Evolutionary conservation across 1,140 invertebrate species (phyloP).

Genomic region (Drosophila nannoptera): DNA sequence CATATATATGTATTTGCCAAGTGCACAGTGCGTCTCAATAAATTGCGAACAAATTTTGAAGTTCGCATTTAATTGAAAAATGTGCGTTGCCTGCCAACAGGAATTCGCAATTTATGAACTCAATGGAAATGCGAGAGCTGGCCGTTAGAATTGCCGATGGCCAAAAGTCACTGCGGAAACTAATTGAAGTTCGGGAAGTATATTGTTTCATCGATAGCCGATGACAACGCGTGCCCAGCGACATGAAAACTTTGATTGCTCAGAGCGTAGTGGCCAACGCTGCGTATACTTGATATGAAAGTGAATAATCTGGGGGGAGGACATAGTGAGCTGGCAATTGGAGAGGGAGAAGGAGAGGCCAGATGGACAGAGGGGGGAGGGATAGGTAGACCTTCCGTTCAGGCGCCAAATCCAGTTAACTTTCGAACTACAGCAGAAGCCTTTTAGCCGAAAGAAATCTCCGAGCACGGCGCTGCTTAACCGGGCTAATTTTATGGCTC

Average conservation of each 20-base stretch:
- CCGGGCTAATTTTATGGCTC: slow-evolving; percentile 16
- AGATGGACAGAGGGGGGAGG: not conserved
- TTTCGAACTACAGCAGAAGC: not conserved
- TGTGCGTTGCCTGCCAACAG: slow-evolving; percentile 42
- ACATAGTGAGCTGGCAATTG: not conserved
- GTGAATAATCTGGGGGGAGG: not conserved
- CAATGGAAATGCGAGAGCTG: slow-evolving; percentile 36
- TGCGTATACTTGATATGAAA: slow-evolving; percentile 31
- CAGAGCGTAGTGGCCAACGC: slow-evolving; percentile 1
- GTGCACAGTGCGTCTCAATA: slow-evolving; percentile 47
- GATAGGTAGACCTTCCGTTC: not conserved
- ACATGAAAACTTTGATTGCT: slow-evolving; percentile 25
- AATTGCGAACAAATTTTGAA: slow-evolving; percentile 49
- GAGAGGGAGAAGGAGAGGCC: not conserved
- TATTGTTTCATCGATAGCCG: slow-evolving; percentile 31
- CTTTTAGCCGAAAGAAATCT: not conserved
- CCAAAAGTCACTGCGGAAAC: slow-evolving; percentile 37
- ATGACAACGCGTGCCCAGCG: slow-evolving; percentile 27
- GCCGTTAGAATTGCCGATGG: slow-evolving; percentile 9
- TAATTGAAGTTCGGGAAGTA: slow-evolving; percentile 33
- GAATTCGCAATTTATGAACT: slow-evolving; percentile 36
- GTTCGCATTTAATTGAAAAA: slow-evolving; percentile 66
- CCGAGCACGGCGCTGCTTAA: not conserved
- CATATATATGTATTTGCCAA: slow-evolving; percentile 5
- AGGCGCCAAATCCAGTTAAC: not conserved